Evolutionary conservation across 2,113 vertebrate species (phyloP), one percentile per base, ranked within the genome.

Genomic region (Centropus bengalensis): DNA sequence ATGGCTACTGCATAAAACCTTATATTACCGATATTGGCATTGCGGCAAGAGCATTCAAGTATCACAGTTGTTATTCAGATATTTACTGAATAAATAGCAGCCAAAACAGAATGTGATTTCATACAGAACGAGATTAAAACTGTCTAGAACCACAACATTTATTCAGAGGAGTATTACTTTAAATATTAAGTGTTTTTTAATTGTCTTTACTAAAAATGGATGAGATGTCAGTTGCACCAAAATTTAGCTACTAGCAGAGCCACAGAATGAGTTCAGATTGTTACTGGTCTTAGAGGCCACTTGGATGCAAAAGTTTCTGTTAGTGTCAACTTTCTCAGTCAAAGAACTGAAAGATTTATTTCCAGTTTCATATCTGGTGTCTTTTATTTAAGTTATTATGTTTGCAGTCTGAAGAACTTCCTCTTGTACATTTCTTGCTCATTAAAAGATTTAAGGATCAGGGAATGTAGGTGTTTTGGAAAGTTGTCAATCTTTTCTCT

Each of bases 371-470:
- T 74, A 54, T 74, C 79, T 95, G 77, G 6, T 91, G 19, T 15
- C 56, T 93, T 88, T 94, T 52, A 56, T 96, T 94, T 96, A 70
- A 60, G 81, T 73, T 91, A 32, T 74, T 55, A 73, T 38, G 63
- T 55, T 74, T 83, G 62, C 86, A 91, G 88, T 77, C 63, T 80
- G 83, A 75, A 92, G 55, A 84, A 80, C 88, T 96, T 95, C 82
- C 66, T 86, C 84, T 67, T 74, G 70, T 84, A 91, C 91, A 89
- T 95, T 95, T 80, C 40, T 59, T 91, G 47, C 71, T 94, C 96
- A 96, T 97, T 97, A 96, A 88, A 94, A 94, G 54, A 56, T 56
- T 58, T 44, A 93, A 92, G 73, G 70, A 85, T 92, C 86, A 92
- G 77, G 93, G 93, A 94, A 95, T 92, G 82, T 91, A 90, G 62